Base-by-base conservation (phyloP, 2,113 vertebrate species). In the Megaceryle maxima region DNA sequence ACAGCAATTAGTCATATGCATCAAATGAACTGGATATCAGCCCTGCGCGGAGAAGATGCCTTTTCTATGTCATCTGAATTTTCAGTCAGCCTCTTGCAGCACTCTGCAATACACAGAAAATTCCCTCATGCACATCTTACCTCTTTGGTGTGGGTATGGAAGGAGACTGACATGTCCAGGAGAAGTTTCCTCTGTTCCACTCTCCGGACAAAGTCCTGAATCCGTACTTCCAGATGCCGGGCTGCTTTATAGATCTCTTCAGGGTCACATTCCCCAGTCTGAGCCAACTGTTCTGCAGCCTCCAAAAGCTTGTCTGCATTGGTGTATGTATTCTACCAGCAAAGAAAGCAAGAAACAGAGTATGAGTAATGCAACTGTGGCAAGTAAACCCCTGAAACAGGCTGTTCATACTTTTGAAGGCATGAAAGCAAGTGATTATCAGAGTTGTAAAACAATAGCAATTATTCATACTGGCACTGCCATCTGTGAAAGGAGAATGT, bases 211-310 rank as follows among this genome's bases (percentile, higher is more conserved):
- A 99, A 99, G 97, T 99, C 99, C 96, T 99, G 99, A 97, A 99
- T 99, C 73, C 99, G 98, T 90, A 99, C 99, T 96, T 99, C 99
- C 96, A 99, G 98, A 98, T 99, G 99, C n/a, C 99, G 96, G 4
- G 99, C 99, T 20, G 99, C 99, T 98, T 99, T 99, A 98, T 99
- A 99, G 98, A 99, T 99, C 96, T 99, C 99, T 97, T 99, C 99
- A 1, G 99, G 99, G 97, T 99, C 99, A 84, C 99, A 99, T 97
- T 99, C 99, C 53, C 99, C 99, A 0, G 99, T 99, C 97, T 99
- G 99, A 68, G 99, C 99, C 97, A 99, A 94, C 98, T 99, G 99
- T 95, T 99, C 99, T 0, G 99, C 99, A 11, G 99, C 99, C 95
- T 99, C 99, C 97, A 99, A 97, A 77, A 99, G 98, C 97, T 99